phyloP scores from a whole-genome alignment of 2,888 invertebrate species.

The Drosophila mulleri region DNA sequence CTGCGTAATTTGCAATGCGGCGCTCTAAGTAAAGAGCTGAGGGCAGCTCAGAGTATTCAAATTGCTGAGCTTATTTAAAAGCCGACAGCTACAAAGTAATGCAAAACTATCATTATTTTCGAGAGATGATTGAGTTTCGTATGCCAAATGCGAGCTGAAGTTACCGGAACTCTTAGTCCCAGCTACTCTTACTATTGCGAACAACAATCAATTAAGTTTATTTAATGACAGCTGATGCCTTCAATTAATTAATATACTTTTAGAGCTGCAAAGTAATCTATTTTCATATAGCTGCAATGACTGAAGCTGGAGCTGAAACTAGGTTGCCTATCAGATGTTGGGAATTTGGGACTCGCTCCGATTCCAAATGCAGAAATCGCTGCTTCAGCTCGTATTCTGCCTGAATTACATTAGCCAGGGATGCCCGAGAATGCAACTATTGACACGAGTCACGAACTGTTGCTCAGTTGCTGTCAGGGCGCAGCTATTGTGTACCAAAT shows the following conservation, averaged over 20 bases:
- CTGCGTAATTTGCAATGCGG: constrained; percentile 72
- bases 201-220: not conserved
- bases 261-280: not conserved
- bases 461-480: constrained; percentile 30
- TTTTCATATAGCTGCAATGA: not conserved
- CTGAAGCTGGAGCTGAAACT: not conserved
- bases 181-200: no score
- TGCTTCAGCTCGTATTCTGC: not conserved
- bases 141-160: not conserved
- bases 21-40: constrained; percentile 40
- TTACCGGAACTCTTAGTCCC: not conserved
- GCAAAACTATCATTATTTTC: constrained; percentile 19
- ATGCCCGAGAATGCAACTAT: constrained; percentile 1
- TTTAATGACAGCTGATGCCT: not conserved
- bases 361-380: no score
- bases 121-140: constrained; percentile 26
- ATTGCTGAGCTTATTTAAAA: constrained; percentile 8
- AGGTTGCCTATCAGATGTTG: not conserved
- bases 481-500: constrained; percentile 42
- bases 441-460: constrained; percentile 23
- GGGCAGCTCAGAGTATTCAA: constrained; percentile 17
- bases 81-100: constrained; percentile 22
- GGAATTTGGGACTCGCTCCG: no score
- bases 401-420: no score
- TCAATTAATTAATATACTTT: not conserved